Percentiles rank a stretch among this genome's conserved stretches.
Evolutionary conservation across 1,140 invertebrate species (phyloP).

Genomic region (Hyposmocoma kahamanoa): DNA sequence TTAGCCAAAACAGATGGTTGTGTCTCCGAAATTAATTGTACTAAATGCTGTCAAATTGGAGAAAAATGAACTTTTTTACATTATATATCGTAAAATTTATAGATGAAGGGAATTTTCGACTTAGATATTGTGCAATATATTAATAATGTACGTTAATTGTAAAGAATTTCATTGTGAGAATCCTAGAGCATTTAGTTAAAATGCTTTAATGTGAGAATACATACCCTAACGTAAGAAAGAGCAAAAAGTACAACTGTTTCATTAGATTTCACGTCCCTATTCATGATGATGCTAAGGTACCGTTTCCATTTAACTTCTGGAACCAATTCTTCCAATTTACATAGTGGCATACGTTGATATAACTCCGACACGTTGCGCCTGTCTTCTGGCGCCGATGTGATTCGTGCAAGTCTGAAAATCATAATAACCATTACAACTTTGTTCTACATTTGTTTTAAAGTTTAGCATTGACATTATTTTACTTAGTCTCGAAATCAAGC

Average conservation of each 20-base stretch:
- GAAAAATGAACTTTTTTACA: neutral
- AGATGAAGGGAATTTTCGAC: neutral
- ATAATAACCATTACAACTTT: too few species aligned
- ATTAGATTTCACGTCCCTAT: conserved; percentile 72
- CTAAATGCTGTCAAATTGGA: conserved; percentile 49
- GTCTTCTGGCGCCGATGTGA: conserved; percentile 87
- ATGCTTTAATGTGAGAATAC: conserved; percentile 12
- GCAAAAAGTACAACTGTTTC: conserved; percentile 85
- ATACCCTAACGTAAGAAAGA: conserved; percentile 77
- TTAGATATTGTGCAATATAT: neutral
- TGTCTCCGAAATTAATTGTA: conserved; percentile 64
- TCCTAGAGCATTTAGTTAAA: too few species aligned
- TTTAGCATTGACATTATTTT: conserved; percentile 20
- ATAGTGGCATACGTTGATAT: conserved; percentile 85
- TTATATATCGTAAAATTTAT: neutral
- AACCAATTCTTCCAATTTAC: conserved; percentile 78
- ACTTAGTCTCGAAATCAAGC: conserved; percentile 87
- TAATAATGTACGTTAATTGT: too few species aligned
- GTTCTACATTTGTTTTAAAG: too few species aligned
- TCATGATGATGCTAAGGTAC: conserved; percentile 83
- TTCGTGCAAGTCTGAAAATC: conserved; percentile 75
- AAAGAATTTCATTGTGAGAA: too few species aligned
- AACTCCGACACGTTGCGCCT: conserved; percentile 85
- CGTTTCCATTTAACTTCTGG: conserved; percentile 86
- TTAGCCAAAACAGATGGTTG: conserved; percentile 76